Percentiles rank a stretch among this genome's conserved stretches.
Conservation (phyloP, 2,888 invertebrate species). For the Cinara cedri region DNA sequence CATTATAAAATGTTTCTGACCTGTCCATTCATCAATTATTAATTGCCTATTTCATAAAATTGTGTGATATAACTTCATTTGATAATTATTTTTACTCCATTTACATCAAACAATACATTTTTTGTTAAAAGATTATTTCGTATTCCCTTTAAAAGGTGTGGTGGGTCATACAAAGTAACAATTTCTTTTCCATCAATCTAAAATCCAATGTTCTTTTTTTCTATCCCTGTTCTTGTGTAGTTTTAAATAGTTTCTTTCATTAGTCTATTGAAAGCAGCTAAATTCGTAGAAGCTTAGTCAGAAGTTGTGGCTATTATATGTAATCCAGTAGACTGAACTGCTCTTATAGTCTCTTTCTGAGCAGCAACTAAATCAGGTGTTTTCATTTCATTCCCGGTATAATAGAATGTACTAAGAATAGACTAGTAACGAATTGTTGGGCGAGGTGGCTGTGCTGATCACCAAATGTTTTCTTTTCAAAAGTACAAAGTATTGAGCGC, state of each 20-base stretch:
- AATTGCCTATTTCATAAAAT: conserved; percentile 17
- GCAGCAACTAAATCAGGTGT: background rate
- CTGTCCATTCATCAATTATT: background rate
- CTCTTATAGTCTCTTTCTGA: conserved; percentile 14
- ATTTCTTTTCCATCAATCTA: conserved; percentile 26
- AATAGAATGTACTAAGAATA: too few relatives aligned
- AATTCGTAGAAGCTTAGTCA: conserved; percentile 21
- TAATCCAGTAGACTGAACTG: conserved; percentile 35
- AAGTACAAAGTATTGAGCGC: too few relatives aligned
- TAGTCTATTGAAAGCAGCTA: conserved; percentile 49
- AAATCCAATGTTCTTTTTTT: conserved; percentile 14
- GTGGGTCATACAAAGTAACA: conserved; percentile 15
- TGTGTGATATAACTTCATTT: conserved; percentile 14
- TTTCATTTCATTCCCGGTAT: conserved; percentile 19
- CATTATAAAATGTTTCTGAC: background rate
- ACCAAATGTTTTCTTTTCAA: too few relatives aligned
- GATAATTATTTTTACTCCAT: background rate
- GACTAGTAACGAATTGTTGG: too few relatives aligned
- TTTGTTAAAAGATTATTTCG: conserved; percentile 25
- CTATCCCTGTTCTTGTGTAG: background rate
- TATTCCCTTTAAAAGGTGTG: conserved; percentile 33
- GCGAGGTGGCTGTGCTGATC: too few relatives aligned
- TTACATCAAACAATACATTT: background rate
- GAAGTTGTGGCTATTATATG: conserved; percentile 14
- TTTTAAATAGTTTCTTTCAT: background rate